phyloP scores from a whole-genome alignment of 2,888 invertebrate species.

The Eupithecia insigniata region DNA sequence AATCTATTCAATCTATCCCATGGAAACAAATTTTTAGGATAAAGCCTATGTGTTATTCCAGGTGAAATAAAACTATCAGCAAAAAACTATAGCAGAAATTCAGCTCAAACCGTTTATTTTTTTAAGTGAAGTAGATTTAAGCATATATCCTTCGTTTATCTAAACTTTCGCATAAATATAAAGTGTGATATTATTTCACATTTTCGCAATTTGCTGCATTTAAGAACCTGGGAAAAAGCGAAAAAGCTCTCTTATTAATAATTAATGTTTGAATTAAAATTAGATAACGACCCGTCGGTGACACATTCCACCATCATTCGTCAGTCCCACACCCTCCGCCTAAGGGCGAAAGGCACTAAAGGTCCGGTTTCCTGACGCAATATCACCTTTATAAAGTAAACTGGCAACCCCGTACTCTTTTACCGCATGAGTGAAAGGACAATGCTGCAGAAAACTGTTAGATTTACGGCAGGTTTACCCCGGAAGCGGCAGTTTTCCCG shows the following conservation, averaged over 20 bases:
- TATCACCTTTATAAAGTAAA: background rate
- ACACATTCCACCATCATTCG: background rate
- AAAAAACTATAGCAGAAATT: too few relatives aligned
- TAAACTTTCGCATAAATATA: too few relatives aligned
- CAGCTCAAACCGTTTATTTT: too few relatives aligned
- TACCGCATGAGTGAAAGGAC: constrained; percentile 10
- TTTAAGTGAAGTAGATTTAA: too few relatives aligned
- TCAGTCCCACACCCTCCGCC: background rate
- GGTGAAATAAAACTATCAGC: too few relatives aligned
- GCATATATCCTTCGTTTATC: too few relatives aligned
- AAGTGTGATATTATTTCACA: background rate
- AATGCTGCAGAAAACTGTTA: constrained; percentile 3
- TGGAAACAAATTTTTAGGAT: too few relatives aligned
- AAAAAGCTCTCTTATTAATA: background rate
- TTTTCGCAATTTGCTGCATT: background rate
- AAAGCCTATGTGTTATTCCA: too few relatives aligned
- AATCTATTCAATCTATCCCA: too few relatives aligned
- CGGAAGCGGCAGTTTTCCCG: constrained; percentile 15
- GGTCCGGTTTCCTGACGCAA: background rate
- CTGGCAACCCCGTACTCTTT: background rate
- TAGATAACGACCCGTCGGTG: background rate
- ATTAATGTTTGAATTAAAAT: background rate
- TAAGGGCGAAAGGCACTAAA: background rate
- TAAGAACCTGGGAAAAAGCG: too few relatives aligned
- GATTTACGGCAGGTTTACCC: constrained; percentile 10